A percentile compares a stretch with the other conserved stretches of the same genome.
These are phyloP conservation scores for Trachemys scripta DNA, from an alignment of 2,113 vertebrate species.

Conservation along the genomic window DNA sequence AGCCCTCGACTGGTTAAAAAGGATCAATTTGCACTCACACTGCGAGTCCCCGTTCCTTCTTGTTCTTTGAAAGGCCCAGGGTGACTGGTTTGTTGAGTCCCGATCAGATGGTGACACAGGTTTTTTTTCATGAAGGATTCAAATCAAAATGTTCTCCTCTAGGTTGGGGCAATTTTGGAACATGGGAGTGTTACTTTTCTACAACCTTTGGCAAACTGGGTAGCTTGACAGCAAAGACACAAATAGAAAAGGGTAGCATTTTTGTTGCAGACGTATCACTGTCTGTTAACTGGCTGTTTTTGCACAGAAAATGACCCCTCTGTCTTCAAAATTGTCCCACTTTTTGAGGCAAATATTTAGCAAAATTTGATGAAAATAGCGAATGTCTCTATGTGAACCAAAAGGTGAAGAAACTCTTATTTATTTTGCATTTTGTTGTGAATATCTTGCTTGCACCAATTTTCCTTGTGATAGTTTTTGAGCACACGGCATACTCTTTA, in stretches of 20 bases:
- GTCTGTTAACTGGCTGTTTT: background rate
- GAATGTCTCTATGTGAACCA: background rate
- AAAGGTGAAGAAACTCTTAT: background rate
- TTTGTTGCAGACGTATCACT: background rate
- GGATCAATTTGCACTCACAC: rapidly evolving
- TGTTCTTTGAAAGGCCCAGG: background rate
- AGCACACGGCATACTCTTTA: background rate
- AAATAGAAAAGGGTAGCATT: background rate
- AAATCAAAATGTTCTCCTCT: background rate
- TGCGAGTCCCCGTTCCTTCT: background rate
- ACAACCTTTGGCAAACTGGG: slow-evolving; percentile 7
- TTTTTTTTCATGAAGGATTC: background rate
- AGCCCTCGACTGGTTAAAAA: background rate
- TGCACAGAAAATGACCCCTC: background rate
- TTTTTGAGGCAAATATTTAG: background rate
- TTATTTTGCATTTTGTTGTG: background rate
- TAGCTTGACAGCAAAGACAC: slow-evolving; percentile 6
- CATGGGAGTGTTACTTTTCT: background rate
- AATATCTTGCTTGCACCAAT: background rate
- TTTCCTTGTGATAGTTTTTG: background rate
- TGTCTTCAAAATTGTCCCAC: slow-evolving; percentile 13
- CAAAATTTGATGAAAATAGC: background rate
- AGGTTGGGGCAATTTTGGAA: background rate
- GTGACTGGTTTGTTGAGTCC: background rate
- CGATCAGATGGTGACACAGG: background rate